phyloP scores from a whole-genome alignment of 1,140 invertebrate genomes.

The Aphelenchoides besseyi region DNA sequence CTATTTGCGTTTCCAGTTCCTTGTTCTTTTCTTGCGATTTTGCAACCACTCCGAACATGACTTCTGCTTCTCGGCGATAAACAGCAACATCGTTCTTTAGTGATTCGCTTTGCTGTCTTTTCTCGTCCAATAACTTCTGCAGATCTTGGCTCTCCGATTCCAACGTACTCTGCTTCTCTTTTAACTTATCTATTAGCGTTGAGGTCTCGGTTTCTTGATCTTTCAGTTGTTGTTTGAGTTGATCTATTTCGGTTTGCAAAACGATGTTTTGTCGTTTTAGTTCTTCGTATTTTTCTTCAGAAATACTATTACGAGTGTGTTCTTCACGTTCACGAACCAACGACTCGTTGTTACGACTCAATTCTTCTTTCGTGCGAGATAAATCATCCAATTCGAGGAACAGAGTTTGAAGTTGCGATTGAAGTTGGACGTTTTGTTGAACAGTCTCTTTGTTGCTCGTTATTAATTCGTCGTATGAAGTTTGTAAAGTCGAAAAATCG shows the following conservation, averaged over 20 bases:
- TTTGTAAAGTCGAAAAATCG: not conserved
- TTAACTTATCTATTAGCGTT: not conserved
- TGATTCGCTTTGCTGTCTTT: not conserved
- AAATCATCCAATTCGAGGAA: conserved; percentile 18
- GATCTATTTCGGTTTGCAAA: not conserved
- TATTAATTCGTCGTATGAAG: conserved; percentile 4
- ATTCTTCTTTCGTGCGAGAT: conserved; percentile 13
- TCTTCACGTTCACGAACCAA: conserved; percentile 13
- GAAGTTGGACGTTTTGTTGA: conserved; percentile 23
- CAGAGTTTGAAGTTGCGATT: conserved; percentile 7
- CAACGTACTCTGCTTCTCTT: not conserved
- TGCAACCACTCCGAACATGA: conserved; percentile 6
- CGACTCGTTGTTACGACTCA: conserved; percentile 7
- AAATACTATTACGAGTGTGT: not conserved
- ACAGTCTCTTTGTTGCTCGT: conserved; percentile 11
- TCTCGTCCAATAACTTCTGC: not conserved
- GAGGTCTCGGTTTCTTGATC: not conserved
- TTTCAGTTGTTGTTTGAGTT: not conserved
- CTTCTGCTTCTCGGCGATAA: not conserved
- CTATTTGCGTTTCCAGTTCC: not conserved
- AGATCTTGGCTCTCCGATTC: not conserved
- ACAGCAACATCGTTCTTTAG: conserved; percentile 10
- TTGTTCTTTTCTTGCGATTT: conserved; percentile 13
- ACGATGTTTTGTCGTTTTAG: not conserved
- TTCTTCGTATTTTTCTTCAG: not conserved